phyloP scores from a whole-genome alignment of 2,113 vertebrate genomes.

The Silurus meridionalis region DNA sequence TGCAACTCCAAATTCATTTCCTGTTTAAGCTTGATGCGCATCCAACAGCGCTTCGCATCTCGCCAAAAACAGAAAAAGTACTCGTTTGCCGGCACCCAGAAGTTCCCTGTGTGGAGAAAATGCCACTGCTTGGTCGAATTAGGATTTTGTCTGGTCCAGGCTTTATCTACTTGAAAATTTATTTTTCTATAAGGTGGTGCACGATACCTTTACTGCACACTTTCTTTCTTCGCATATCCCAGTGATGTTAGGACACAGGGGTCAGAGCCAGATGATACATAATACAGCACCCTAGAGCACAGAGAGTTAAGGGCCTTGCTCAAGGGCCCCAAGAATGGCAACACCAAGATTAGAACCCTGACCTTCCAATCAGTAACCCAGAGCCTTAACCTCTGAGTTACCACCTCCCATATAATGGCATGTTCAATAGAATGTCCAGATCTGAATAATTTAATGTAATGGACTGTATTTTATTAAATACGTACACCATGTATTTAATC shows the following conservation, averaged over 20 bases:
- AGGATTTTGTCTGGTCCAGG: background rate
- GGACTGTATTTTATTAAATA: background rate
- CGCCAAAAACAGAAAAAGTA: background rate
- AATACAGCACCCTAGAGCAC: too few species aligned
- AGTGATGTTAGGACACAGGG: too few species aligned
- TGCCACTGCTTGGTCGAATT: background rate
- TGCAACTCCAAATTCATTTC: conserved; percentile 43
- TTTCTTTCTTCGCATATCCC: too few species aligned
- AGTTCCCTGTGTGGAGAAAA: background rate
- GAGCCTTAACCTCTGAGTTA: too few species aligned
- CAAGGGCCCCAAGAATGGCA: too few species aligned
- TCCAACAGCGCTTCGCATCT: conserved; percentile 21
- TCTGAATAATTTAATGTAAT: background rate
- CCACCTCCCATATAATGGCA: too few species aligned
- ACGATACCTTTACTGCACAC: too few species aligned
- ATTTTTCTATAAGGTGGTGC: background rate
- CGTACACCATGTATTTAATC: background rate
- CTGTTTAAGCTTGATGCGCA: background rate
- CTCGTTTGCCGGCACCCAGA: background rate
- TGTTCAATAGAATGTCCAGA: background rate
- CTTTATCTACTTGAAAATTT: background rate
- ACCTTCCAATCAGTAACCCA: too few species aligned
- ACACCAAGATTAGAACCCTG: too few species aligned
- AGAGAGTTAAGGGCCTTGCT: too few species aligned
- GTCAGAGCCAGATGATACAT: too few species aligned